These are phyloP conservation scores for Orchestes rusci DNA, from an alignment of 2,888 invertebrate genomes.

Conservation along the genomic window DNA sequence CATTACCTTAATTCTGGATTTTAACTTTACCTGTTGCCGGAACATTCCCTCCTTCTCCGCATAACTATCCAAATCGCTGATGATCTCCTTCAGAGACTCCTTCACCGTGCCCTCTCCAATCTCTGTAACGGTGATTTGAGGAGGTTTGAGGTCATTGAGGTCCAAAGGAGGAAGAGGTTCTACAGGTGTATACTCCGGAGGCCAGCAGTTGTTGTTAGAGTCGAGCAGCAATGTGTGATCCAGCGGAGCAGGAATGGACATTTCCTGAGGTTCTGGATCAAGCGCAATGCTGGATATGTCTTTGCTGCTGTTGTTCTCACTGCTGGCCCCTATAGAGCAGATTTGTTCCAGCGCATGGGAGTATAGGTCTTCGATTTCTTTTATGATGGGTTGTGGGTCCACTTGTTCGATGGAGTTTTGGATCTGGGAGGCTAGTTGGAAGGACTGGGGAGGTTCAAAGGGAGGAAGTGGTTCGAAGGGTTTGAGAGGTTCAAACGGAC, in stretches of 20 bases:
- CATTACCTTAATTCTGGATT: too few relatives aligned
- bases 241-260: slow-evolving; percentile 9
- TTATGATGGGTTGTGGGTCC: slow-evolving; percentile 25
- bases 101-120: slow-evolving; percentile 51
- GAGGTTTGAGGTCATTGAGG: too few relatives aligned
- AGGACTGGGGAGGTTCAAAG: slow-evolving; percentile 39
- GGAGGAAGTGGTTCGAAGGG: slow-evolving; percentile 38
- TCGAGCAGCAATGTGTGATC: slow-evolving; percentile 8
- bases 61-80: slow-evolving; percentile 54
- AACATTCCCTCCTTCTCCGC: slow-evolving; percentile 50
- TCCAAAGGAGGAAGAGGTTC: slow-evolving; percentile 23
- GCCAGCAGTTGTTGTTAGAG: slow-evolving; percentile 18
- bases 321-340: slow-evolving; percentile 9
- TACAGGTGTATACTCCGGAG: slow-evolving; percentile 30
- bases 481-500: slow-evolving; percentile 34
- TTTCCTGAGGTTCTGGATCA: background rate
- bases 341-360: slow-evolving; percentile 20
- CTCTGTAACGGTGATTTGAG: slow-evolving; percentile 32
- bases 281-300: background rate
- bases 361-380: slow-evolving; percentile 20
- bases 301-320: background rate
- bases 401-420: slow-evolving; percentile 18
- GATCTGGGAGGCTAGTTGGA: slow-evolving; percentile 37
- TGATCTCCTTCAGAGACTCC: slow-evolving; percentile 53
- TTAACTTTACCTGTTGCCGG: too few relatives aligned